Evolutionary conservation across 2,888 invertebrate species (phyloP), one percentile per base, ranked within the genome.

Genomic region (Lochmaea capreae): DNA sequence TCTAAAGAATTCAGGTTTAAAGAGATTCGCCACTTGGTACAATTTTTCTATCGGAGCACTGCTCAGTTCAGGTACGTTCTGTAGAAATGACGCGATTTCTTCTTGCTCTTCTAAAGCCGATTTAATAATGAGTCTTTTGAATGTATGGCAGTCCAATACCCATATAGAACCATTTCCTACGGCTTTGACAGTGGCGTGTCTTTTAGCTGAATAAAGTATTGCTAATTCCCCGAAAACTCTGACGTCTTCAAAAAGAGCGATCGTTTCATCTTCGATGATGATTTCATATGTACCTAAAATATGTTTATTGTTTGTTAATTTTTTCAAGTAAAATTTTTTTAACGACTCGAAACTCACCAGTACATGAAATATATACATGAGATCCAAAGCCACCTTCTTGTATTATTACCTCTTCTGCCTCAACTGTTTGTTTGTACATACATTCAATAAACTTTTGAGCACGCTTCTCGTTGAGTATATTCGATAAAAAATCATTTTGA

Each of bases 41-140:
- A 97, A 90, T 76, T 93, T 91, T 71, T 92, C 92, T 8, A 90
- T 88, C 22, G 92, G 90, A 59, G 95, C 89, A 78, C 93, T 93
- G 81, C 93, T 91, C 11, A 97, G 88, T 68, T 94, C 89, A 0
- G 95, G 94, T 5, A 96, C 95, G 42, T 94, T 94, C 71, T 92
- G 90, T 33, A 98, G 88, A 87, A 97, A 97, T 68, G 93, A 90
- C 72, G 97, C 89, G 82, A 96, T 94, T 84, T 96, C 96, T 79
- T 96, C 94, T 76, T 94, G 92, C 80, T 95, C 92, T 81, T 95
- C 93, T 12, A 95, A 91, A 0, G 95, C 96, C 9, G 94, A 94
- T 79, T 93, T 91, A 85, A 96, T 93, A 94, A 96, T 96, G 65
- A 97, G 94, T 79, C 93, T 92, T 83, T 97, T 95, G 87, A 97